phyloP scores from a whole-genome alignment of 1,140 invertebrate genomes.

The Carposina sasakii region DNA sequence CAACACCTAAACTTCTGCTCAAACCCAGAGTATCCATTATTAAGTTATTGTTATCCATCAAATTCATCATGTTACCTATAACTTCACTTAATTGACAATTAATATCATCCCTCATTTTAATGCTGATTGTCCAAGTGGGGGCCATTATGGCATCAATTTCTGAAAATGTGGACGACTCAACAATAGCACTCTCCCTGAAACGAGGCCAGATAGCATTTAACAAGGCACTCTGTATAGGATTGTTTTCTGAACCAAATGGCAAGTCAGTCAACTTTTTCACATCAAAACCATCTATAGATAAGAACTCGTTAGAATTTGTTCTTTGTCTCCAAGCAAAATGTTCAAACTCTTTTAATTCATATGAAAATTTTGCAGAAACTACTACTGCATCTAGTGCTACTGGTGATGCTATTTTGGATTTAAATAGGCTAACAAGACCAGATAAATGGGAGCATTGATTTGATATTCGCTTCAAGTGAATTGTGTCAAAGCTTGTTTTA shows the following conservation, averaged over 20 bases:
- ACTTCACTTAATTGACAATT: conserved; percentile 80
- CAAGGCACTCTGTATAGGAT: conserved; percentile 85
- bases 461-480: conserved; percentile 88
- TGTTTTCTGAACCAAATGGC: conserved; percentile 88
- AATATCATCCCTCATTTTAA: conserved; percentile 75
- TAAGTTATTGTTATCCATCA: conserved; percentile 51
- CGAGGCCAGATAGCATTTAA: conserved; percentile 91
- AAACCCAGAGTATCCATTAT: conserved; percentile 59
- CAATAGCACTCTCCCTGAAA: conserved; percentile 87
- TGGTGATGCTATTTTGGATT: conserved; percentile 81
- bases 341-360: conserved; percentile 79
- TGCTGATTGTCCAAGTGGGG: conserved; percentile 82
- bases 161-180: conserved; percentile 90
- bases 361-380: conserved; percentile 88
- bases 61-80: conserved; percentile 61
- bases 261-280: conserved; percentile 74
- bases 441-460: conserved; percentile 86
- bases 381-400: conserved; percentile 77
- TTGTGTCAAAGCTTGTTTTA: conserved; percentile 89
- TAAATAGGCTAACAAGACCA: conserved; percentile 84
- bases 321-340: conserved; percentile 76
- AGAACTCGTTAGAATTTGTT: conserved; percentile 82
- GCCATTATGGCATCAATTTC: conserved; percentile 92
- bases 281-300: conserved; percentile 76
- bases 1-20: conserved; percentile 54